phyloP scores from a whole-genome alignment of 2,888 invertebrate genomes.

The Mylabris sibirica region DNA sequence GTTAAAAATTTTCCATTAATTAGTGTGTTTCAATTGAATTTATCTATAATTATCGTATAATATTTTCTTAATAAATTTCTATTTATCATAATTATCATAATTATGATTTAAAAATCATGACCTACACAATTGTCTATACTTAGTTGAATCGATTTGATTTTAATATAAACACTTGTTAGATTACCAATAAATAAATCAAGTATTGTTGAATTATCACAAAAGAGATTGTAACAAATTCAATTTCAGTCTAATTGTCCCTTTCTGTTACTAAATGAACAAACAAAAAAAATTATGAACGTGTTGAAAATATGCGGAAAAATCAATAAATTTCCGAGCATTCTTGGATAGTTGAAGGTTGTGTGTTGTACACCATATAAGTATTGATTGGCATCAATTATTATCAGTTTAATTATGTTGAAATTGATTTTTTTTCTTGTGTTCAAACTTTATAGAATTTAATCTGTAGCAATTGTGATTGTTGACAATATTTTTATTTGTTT shows the following conservation, averaged over 20 bases:
- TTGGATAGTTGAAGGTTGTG: conserved; percentile 10
- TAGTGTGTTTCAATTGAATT: too few species aligned
- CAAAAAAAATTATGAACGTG: not conserved
- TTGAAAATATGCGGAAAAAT: conserved; percentile 15
- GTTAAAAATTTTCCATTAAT: too few species aligned
- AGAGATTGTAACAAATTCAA: not conserved
- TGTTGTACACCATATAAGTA: not conserved
- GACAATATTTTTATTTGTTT: too few species aligned
- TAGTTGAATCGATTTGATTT: not conserved
- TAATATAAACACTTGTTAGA: not conserved
- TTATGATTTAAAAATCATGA: not conserved
- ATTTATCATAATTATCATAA: too few species aligned
- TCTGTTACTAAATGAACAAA: not conserved
- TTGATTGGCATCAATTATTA: not conserved
- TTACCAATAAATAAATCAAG: not conserved
- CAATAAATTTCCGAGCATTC: not conserved
- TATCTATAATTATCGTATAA: too few species aligned
- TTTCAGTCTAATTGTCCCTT: not conserved
- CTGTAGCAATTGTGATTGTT: too few species aligned
- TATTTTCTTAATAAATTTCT: too few species aligned
- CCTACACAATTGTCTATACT: not conserved
- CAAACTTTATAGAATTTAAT: not conserved
- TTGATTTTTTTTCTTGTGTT: conserved; percentile 6
- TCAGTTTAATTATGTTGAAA: not conserved
- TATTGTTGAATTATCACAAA: not conserved